Conservation (phyloP, 2,888 invertebrate genomes). For the Amblyjoppa fuscipennis region DNA sequence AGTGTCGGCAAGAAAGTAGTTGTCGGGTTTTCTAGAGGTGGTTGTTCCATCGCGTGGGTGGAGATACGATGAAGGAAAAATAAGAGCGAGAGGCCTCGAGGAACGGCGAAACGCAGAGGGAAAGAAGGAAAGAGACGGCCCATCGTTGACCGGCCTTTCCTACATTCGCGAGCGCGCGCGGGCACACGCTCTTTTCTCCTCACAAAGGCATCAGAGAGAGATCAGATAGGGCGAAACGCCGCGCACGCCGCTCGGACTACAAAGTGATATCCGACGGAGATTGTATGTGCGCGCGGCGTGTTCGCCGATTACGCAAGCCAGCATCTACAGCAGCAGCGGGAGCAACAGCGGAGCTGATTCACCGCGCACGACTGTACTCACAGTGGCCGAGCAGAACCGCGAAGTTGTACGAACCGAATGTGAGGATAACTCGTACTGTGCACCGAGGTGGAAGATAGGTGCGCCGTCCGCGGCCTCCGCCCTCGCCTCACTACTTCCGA, state of each 20-base stretch:
- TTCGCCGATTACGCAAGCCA: slow-evolving; percentile 81
- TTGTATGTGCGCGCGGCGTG: slow-evolving; percentile 77
- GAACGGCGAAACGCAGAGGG: slow-evolving; percentile 5
- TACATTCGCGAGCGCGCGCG: slow-evolving; percentile 18
- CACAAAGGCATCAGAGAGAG: slow-evolving; percentile 70
- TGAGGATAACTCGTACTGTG: slow-evolving; percentile 36
- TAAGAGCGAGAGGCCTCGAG: slow-evolving; percentile 1
- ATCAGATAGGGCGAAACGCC: slow-evolving; percentile 80
- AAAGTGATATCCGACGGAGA: slow-evolving; percentile 83
- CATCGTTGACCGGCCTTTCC: slow-evolving; percentile 22
- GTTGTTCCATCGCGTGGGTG: slow-evolving; percentile 19
- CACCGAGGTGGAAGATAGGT: slow-evolving; percentile 54
- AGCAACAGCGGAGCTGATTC: slow-evolving; percentile 57
- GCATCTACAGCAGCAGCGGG: slow-evolving; percentile 32
- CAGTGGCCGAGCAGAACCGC: slow-evolving; percentile 23
- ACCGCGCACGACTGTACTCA: slow-evolving; percentile 51
- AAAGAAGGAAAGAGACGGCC: slow-evolving; percentile 20
- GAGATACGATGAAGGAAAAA: slow-evolving; percentile 3
- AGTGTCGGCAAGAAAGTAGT: slow-evolving; percentile 1
- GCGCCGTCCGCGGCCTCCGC: slow-evolving; percentile 60
- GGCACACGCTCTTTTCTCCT: slow-evolving; percentile 46
- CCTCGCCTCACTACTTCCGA: slow-evolving; percentile 59
- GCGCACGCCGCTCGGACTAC: slow-evolving; percentile 80
- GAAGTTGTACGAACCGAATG: slow-evolving; percentile 17
- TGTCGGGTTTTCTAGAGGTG: slow-evolving; percentile 30